Evolutionary conservation across 1,140 invertebrate species (phyloP).

Genomic region (Elysia chlorotica): DNA sequence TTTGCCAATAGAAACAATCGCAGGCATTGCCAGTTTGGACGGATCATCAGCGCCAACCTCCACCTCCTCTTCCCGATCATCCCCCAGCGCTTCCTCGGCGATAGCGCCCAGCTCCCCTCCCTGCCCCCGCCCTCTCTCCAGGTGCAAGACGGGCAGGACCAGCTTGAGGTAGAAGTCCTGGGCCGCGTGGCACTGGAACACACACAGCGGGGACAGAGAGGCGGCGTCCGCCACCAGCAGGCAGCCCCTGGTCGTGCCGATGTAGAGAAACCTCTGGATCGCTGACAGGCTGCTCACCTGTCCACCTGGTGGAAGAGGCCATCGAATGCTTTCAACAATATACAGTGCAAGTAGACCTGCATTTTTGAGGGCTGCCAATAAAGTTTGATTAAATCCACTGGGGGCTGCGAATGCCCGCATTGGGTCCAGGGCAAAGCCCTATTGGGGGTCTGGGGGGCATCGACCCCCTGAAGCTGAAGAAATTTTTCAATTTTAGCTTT

Average conservation of each 20-base stretch:
- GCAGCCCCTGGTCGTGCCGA: conserved; percentile 50
- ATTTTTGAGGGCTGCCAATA: no score
- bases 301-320: no score
- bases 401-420: no score
- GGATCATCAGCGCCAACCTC: no score
- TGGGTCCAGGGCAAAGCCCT: no score
- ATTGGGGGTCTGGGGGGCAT: no score
- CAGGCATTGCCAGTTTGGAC: background rate
- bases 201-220: conserved; percentile 35
- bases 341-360: no score
- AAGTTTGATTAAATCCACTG: no score
- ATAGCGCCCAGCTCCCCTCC: background rate
- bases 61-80: no score
- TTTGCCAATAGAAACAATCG: conserved; percentile 9
- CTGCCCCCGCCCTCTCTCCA: background rate
- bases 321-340: no score
- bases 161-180: conserved; percentile 47
- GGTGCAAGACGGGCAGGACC: conserved; percentile 35
- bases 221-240: conserved; percentile 46
- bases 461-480: no score
- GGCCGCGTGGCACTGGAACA: conserved; percentile 44
- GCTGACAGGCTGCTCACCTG: conserved; percentile 47
- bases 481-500: no score
- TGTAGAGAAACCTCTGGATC: conserved; percentile 43
- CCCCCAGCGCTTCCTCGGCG: background rate